These are phyloP conservation scores for Chalcis sispes DNA, from an alignment of 2,888 invertebrate genomes.

Conservation along the genomic window DNA sequence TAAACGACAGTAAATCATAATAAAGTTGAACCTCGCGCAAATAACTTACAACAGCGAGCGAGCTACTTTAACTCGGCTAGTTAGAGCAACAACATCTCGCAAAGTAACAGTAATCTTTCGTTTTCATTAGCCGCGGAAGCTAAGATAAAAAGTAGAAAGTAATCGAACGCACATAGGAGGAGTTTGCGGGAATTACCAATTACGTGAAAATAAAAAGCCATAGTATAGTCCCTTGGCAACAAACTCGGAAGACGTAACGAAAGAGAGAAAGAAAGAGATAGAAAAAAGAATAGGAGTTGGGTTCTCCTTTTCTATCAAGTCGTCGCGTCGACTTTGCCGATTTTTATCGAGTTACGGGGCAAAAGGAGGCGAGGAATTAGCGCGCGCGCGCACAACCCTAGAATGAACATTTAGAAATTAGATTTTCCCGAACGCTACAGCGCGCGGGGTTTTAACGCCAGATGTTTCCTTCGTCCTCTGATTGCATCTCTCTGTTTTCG, in stretches of 20 bases:
- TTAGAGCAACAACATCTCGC: no score
- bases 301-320: no score
- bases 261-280: no score
- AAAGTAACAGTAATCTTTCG: not conserved
- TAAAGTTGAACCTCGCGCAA: no score
- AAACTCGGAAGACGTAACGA: not conserved
- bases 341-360: conserved; percentile 70
- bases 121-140: not conserved
- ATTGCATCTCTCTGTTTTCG: conserved; percentile 60
- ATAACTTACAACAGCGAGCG: no score
- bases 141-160: not conserved
- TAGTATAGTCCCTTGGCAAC: not conserved
- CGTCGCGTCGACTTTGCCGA: conserved; percentile 45
- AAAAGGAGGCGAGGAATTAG: conserved; percentile 62
- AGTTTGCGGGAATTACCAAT: conserved; percentile 35
- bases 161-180: no score
- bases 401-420: conserved; percentile 68
- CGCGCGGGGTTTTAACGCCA: not conserved
- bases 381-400: conserved; percentile 26
- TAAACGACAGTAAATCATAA: no score
- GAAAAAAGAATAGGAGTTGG: no score
- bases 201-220: conserved; percentile 14
- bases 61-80: no score
- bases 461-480: conserved; percentile 64
- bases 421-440: conserved; percentile 72